Evolutionary conservation across 2,797 vertebrate genomes (phyloP), one percentile per base, ranked within the genome.

Genomic region (Galaxias olidus): DNA sequence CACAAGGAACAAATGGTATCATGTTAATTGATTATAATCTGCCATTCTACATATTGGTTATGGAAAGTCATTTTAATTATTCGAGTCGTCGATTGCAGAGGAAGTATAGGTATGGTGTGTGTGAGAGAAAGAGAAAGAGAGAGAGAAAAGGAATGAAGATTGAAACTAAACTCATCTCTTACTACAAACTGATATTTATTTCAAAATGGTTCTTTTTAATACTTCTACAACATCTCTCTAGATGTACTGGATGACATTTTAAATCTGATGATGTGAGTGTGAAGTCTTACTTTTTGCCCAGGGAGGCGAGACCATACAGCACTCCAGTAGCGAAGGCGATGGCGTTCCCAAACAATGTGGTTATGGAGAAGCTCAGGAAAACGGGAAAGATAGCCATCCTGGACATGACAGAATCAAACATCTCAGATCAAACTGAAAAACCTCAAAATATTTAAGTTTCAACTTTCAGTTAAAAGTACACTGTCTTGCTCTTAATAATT

Each of bases 311-410:
- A n/a, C 97, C 98, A 0, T 99, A 99, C 14, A 99, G 93, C 66
- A 98, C 96, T 0, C 98, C 98, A 0, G 98, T 94, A 41, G 94
- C 94, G 11, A 99, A 99, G 43, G 97, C 94, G 0, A 98, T 90
- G 73, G 93, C 94, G 0, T 99, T 99, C 11, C 98, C 98, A 53
- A 98, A 92, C 73, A 99, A 83, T 0, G 97, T 98, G 50, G 96
- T 98, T 53, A 99, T 69, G 4, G 94, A 93, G 81, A 97, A 93
- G 68, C 90, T 96, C 81, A 99, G 86, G 68, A 95, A 12, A 0
- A 98, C 49, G 0, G 97, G 97, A 59, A 97, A 88, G 1, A 95
- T 54, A 0, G 98, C 96, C 97, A 98, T 95, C 84, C 97, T 99
- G 85, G 43, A 65, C 64, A 78, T 43, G 0, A 59, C 4, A 56